Conservation (phyloP, 2,888 invertebrate genomes). For the Apotomis capreana region DNA sequence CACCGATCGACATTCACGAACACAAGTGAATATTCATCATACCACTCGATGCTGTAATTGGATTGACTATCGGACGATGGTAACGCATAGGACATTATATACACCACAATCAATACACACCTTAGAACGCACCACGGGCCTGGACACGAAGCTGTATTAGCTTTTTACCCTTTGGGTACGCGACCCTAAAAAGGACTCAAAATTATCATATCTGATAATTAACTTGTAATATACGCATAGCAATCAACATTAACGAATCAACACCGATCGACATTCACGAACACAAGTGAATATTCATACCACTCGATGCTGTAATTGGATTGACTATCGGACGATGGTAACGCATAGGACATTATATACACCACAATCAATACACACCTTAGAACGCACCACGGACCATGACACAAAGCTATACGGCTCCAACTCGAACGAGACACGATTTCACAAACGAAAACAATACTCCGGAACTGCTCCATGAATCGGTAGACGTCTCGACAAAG, state of each 20-base stretch:
- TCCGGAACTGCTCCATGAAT: constrained; percentile 38
- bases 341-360: constrained; percentile 36
- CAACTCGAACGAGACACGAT: neutral
- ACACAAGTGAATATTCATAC: constrained; percentile 71
- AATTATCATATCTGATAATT: neutral
- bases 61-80: constrained; percentile 61
- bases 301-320: constrained; percentile 72
- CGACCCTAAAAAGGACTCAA: too few species aligned
- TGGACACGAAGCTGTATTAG: neutral
- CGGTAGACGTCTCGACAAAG: constrained; percentile 33
- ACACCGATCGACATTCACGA: constrained; percentile 65
- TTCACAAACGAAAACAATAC: constrained; percentile 26
- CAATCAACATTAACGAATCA: constrained; percentile 52
- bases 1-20: constrained; percentile 65
- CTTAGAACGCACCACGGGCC: neutral
- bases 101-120: neutral
- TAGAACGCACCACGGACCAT: constrained; percentile 1
- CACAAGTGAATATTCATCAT: constrained; percentile 73
- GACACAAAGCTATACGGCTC: neutral
- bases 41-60: constrained; percentile 71
- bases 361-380: neutral
- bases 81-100: constrained; percentile 38
- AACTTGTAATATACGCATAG: constrained; percentile 4
- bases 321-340: constrained; percentile 58
- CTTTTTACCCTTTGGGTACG: too few species aligned